Conservation (phyloP, 1,140 invertebrate genomes). For the Drosophila kurseongensis region DNA sequence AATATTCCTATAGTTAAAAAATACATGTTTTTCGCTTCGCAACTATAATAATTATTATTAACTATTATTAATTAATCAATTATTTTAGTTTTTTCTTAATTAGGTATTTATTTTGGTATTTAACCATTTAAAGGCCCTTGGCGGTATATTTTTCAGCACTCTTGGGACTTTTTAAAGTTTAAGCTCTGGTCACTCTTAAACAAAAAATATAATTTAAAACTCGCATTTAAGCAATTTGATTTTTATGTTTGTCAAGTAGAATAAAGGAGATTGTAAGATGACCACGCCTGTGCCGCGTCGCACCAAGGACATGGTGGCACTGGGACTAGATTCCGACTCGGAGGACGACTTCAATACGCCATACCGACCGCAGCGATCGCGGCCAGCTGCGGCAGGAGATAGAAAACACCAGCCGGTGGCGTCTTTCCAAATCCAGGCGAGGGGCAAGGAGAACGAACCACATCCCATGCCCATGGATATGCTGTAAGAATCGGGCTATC, state of each 20-base stretch:
- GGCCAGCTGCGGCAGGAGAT: background rate
- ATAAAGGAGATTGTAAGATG: slow-evolving; percentile 39
- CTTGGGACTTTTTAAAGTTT: background rate
- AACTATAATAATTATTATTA: too few species aligned
- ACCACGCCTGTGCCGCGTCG: slow-evolving; percentile 71
- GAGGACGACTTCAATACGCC: slow-evolving; percentile 73
- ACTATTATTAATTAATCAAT: too few species aligned
- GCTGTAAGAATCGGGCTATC: slow-evolving; percentile 9
- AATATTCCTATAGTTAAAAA: too few species aligned
- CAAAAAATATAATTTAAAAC: slow-evolving; percentile 40
- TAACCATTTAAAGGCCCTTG: too few species aligned
- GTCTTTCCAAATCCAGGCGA: slow-evolving; percentile 12
- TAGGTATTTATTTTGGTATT: too few species aligned
- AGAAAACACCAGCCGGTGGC: slow-evolving; percentile 3
- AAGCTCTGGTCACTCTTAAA: slow-evolving; percentile 20
- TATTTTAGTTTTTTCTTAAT: too few species aligned
- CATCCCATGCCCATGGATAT: slow-evolving; percentile 10
- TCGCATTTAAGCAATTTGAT: slow-evolving; percentile 10
- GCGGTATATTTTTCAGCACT: slow-evolving; percentile 3
- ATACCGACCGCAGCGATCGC: slow-evolving; percentile 34
- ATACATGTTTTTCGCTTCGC: too few species aligned
- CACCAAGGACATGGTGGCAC: slow-evolving; percentile 67
- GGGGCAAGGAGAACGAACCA: slow-evolving; percentile 23
- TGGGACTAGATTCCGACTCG: slow-evolving; percentile 68
- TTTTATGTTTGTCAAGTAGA: slow-evolving; percentile 16